phyloP scores from a whole-genome alignment of 2,888 invertebrate genomes.

The Dynastes grantii region DNA sequence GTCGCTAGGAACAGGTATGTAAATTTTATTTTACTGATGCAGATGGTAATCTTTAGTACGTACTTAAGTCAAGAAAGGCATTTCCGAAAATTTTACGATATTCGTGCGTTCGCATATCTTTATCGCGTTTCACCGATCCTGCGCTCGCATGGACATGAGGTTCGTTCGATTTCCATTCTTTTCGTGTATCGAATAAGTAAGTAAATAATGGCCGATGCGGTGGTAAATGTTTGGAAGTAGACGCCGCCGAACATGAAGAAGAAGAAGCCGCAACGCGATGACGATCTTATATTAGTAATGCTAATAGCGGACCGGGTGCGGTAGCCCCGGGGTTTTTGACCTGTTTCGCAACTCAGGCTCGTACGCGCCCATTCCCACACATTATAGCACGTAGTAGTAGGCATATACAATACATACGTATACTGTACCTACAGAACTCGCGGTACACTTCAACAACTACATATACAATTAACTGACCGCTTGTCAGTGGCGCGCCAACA shows the following conservation, averaged over 20 bases:
- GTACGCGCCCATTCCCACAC: constrained; percentile 64
- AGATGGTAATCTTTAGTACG: neutral
- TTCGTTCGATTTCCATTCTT: constrained; percentile 2
- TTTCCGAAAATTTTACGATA: constrained; percentile 7
- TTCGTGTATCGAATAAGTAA: constrained; percentile 30
- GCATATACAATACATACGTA: neutral
- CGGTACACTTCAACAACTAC: constrained; percentile 18
- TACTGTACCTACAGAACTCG: constrained; percentile 4
- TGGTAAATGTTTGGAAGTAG: constrained; percentile 42
- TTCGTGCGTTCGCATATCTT: constrained; percentile 6
- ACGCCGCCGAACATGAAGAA: neutral
- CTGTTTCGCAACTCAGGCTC: constrained; percentile 64
- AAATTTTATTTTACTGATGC: constrained; percentile 5
- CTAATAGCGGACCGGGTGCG: constrained; percentile 60
- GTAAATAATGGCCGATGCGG: constrained; percentile 25
- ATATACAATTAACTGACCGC: constrained; percentile 12
- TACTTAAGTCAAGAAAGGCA: constrained; percentile 4
- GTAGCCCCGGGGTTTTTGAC: constrained; percentile 65
- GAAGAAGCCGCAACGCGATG: constrained; percentile 50
- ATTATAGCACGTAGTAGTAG: constrained; percentile 61
- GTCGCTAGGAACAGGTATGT: neutral
- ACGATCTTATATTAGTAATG: constrained; percentile 61
- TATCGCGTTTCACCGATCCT: neutral
- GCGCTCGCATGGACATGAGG: constrained; percentile 2
- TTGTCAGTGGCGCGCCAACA: neutral